A percentile compares a stretch with the other conserved stretches of the same genome.
phyloP scores from a whole-genome alignment of 2,888 invertebrate species.

The Scaptomyza cyrtandrae region DNA sequence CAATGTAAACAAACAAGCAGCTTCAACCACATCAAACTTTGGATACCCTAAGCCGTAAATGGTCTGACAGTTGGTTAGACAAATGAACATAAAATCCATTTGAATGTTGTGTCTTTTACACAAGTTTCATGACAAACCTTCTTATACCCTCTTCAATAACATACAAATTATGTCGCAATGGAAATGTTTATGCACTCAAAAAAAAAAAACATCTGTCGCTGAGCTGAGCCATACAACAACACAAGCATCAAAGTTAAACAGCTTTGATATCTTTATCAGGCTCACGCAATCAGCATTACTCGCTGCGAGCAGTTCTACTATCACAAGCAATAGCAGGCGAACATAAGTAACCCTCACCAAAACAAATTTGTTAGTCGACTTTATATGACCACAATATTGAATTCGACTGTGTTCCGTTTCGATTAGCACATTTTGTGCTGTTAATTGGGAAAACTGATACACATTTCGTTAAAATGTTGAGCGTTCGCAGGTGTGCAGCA shows the following conservation, averaged over 20 bases:
- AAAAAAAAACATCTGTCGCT: constrained; percentile 55
- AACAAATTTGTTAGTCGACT: constrained; percentile 30
- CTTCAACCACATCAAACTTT: neutral
- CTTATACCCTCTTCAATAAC: neutral
- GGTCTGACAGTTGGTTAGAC: neutral
- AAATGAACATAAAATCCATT: neutral
- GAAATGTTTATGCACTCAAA: constrained; percentile 13
- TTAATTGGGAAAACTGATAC: constrained; percentile 73
- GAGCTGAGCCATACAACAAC: constrained; percentile 10
- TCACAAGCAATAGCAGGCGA: constrained; percentile 70
- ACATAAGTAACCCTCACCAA: constrained; percentile 43
- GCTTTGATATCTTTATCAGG: constrained; percentile 61
- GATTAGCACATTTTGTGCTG: constrained; percentile 75
- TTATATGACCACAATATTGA: constrained; percentile 45
- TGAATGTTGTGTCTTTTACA: neutral
- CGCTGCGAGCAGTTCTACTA: constrained; percentile 56
- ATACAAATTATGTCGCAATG: constrained; percentile 34
- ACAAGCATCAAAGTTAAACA: constrained; percentile 21
- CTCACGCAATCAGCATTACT: constrained; percentile 21
- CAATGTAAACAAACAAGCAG: constrained; percentile 68
- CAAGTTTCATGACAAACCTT: neutral
- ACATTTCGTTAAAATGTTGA: constrained; percentile 56
- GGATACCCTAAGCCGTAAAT: neutral
- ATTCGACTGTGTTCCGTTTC: constrained; percentile 55
- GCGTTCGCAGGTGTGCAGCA: constrained; percentile 61